phyloP scores from a whole-genome alignment of 2,888 invertebrate species.

The Xanthia icteritia region DNA sequence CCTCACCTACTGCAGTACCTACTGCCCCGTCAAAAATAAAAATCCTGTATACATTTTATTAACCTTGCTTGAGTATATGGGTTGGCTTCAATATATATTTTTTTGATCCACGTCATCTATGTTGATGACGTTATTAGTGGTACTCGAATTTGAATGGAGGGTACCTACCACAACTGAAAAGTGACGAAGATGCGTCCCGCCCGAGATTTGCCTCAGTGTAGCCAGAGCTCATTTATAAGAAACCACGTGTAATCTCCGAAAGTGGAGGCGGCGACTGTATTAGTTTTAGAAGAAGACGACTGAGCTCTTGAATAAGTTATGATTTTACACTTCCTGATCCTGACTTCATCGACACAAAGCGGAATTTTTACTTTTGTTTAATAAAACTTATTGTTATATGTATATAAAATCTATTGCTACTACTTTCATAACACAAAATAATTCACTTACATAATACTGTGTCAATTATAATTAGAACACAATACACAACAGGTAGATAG shows the following conservation, averaged over 20 bases:
- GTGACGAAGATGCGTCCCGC: background rate
- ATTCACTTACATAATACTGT: slow-evolving; percentile 74
- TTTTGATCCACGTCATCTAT: too few species aligned
- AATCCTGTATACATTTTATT: too few species aligned
- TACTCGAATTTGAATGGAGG: background rate
- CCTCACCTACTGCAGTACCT: too few species aligned
- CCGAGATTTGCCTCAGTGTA: background rate
- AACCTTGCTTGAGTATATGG: too few species aligned
- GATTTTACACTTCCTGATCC: background rate
- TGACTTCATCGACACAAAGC: background rate
- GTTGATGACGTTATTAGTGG: too few species aligned
- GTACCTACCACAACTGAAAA: background rate
- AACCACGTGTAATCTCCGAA: background rate
- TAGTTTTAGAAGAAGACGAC: background rate
- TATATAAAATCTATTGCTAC: slow-evolving; percentile 79
- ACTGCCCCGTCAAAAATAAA: too few species aligned
- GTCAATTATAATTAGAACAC: slow-evolving; percentile 69
- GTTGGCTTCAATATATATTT: too few species aligned
- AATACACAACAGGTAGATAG: slow-evolving; percentile 65
- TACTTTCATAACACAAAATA: slow-evolving; percentile 72
- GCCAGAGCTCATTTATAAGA: background rate
- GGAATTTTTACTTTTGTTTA: slow-evolving; percentile 2
- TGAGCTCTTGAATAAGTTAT: background rate
- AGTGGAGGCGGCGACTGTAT: background rate
- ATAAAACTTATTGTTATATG: slow-evolving; percentile 62